phyloP scores from a whole-genome alignment of 2,113 vertebrate species.

The rabbit (Oryctolagus cuniculus) region DNA sequence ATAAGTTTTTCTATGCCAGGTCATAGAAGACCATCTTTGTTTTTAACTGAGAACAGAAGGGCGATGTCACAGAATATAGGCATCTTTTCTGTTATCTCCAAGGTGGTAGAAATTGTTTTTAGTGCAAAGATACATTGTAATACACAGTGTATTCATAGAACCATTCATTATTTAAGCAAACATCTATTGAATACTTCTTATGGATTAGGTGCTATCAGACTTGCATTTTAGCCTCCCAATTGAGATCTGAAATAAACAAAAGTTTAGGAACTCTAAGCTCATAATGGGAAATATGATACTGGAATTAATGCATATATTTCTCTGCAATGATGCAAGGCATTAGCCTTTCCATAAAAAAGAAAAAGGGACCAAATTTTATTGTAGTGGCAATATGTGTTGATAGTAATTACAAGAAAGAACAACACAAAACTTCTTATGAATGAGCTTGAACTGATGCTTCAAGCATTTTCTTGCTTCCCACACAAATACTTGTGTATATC shows the following conservation, averaged over 20 bases:
- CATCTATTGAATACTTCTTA: neutral
- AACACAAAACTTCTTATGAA: slow-evolving; percentile 59
- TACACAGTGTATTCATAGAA: neutral
- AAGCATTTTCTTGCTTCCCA: slow-evolving; percentile 40
- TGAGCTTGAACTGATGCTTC: neutral
- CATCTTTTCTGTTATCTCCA: neutral
- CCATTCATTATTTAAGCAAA: slow-evolving; percentile 16
- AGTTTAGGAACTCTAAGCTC: slow-evolving; percentile 51
- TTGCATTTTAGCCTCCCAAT: slow-evolving; percentile 24
- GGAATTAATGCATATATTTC: slow-evolving; percentile 80
- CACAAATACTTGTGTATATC: neutral
- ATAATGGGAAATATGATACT: slow-evolving; percentile 14
- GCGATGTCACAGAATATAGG: neutral
- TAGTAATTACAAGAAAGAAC: slow-evolving; percentile 46
- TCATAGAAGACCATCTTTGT: neutral
- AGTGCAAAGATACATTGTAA: slow-evolving; percentile 35
- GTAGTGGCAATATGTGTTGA: neutral
- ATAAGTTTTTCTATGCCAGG: neutral
- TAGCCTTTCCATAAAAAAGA: slow-evolving; percentile 45
- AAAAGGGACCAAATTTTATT: slow-evolving; percentile 1
- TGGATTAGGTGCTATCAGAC: neutral
- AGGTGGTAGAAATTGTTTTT: slow-evolving; percentile 4
- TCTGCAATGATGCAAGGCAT: slow-evolving; percentile 71
- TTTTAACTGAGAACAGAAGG: neutral
- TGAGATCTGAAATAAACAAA: slow-evolving; percentile 74